Percentiles rank a stretch among this genome's conserved stretches.
phyloP scores from a whole-genome alignment of 2,113 vertebrate genomes.

The Prunella fulvescens region DNA sequence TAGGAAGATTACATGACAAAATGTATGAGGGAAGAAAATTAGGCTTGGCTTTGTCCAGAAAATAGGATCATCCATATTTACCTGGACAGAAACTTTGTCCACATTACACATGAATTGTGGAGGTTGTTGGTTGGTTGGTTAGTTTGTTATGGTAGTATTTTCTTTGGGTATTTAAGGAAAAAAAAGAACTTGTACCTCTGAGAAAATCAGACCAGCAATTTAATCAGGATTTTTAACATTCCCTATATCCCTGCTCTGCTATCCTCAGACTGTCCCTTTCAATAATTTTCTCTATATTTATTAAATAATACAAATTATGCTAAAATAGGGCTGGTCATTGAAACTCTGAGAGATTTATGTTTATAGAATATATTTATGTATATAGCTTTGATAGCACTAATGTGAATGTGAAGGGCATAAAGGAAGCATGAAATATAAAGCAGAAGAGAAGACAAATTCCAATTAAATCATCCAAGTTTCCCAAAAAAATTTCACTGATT shows the following conservation, averaged over 20 bases:
- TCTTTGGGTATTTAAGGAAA: not conserved
- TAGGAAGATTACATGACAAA: not conserved
- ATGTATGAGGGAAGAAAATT: not conserved
- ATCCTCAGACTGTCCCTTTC: not conserved
- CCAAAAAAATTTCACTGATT: not conserved
- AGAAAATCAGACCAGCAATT: not conserved
- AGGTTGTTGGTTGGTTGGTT: accelerated
- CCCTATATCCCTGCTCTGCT: not conserved
- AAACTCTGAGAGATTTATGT: not conserved
- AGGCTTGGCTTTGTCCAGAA: not conserved
- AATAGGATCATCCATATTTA: not conserved
- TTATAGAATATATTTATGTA: not conserved
- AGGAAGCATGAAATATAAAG: not conserved
- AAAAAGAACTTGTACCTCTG: not conserved
- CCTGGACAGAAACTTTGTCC: not conserved
- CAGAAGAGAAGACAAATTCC: not conserved
- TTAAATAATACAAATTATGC: not conserved
- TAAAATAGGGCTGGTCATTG: not conserved
- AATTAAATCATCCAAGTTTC: not conserved
- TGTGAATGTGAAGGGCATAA: not conserved
- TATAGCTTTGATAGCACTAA: not conserved
- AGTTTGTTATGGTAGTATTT: not conserved
- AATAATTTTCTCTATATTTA: not conserved
- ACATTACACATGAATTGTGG: not conserved
- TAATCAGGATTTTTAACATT: not conserved